Percentiles rank a stretch among this genome's conserved stretches.
These are phyloP conservation scores for Megalops cyprinoides DNA, from an alignment of 2,797 vertebrate species.

Conservation along the genomic window DNA sequence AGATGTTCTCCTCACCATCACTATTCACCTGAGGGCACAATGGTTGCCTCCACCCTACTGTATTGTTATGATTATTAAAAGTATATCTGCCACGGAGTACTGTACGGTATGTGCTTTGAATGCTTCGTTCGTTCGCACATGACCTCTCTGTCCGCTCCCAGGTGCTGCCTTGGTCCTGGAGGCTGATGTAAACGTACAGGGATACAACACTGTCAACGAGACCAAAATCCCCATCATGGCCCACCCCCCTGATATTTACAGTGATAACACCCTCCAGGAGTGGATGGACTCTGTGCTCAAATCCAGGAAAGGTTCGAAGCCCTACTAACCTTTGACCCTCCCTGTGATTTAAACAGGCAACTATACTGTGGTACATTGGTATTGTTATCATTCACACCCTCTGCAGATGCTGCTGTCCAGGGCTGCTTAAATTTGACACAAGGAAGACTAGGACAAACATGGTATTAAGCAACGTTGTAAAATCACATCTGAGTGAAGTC, in stretches of 20 bases:
- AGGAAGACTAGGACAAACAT: neutral
- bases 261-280: constrained; percentile 82
- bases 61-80: neutral
- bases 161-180: constrained; percentile 79
- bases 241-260: constrained; percentile 77
- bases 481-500: neutral
- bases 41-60: no score
- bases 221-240: constrained; percentile 83
- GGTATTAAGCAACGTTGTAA: neutral
- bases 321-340: neutral
- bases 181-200: constrained; percentile 78
- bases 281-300: constrained; percentile 79
- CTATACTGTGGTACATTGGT: neutral
- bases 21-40: no score
- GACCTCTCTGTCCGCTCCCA: constrained; percentile 42
- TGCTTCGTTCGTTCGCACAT: neutral
- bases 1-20: no score
- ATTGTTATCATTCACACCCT: neutral
- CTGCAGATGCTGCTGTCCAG: neutral
- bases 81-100: neutral
- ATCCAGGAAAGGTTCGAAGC: constrained; percentile 73
- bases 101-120: neutral
- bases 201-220: constrained; percentile 68
- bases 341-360: neutral
- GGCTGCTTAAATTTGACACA: neutral